Conservation (phyloP, 2,888 invertebrate genomes). For the Drosophila austrosaltans region DNA sequence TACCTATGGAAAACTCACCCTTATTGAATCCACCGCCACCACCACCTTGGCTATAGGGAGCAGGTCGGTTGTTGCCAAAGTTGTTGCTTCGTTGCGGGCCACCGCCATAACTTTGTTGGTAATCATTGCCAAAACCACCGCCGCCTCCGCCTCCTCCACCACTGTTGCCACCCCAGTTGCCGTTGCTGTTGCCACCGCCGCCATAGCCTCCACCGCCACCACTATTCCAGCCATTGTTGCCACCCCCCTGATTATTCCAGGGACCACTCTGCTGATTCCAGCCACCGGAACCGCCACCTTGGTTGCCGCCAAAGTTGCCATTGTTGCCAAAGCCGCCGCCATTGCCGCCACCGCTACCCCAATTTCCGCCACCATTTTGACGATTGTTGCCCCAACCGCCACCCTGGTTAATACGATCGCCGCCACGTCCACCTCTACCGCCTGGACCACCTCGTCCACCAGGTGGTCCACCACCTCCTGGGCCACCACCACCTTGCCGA, state of each 20-base stretch:
- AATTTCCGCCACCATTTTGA: constrained; percentile 67
- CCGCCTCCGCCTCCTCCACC: constrained; percentile 62
- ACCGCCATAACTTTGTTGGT: constrained; percentile 93
- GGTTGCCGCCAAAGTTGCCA: constrained; percentile 81
- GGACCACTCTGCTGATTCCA: constrained; percentile 83
- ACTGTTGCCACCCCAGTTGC: constrained; percentile 85
- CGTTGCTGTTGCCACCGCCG: constrained; percentile 85
- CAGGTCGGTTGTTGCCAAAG: constrained; percentile 78
- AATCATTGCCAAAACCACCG: constrained; percentile 85
- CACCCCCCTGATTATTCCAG: constrained; percentile 80
- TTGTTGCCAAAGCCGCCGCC: constrained; percentile 71
- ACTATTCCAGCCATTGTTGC: constrained; percentile 73
- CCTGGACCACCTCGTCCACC: constrained; percentile 71
- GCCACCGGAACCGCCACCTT: constrained; percentile 80
- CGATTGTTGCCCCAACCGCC: constrained; percentile 71
- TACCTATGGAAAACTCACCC: constrained; percentile 49
- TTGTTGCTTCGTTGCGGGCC: constrained; percentile 90
- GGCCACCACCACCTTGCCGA: constrained; percentile 84
- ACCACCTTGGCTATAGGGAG: constrained; percentile 78
- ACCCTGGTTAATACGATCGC: constrained; percentile 83
- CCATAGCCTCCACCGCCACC: constrained; percentile 84
- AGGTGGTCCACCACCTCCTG: constrained; percentile 84
- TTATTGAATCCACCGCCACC: constrained; percentile 75
- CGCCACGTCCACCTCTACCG: constrained; percentile 84
- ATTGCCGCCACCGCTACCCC: constrained; percentile 56